Base-by-base conservation (phyloP, 2,113 vertebrate genomes). In the Climacteris rufus region DNA sequence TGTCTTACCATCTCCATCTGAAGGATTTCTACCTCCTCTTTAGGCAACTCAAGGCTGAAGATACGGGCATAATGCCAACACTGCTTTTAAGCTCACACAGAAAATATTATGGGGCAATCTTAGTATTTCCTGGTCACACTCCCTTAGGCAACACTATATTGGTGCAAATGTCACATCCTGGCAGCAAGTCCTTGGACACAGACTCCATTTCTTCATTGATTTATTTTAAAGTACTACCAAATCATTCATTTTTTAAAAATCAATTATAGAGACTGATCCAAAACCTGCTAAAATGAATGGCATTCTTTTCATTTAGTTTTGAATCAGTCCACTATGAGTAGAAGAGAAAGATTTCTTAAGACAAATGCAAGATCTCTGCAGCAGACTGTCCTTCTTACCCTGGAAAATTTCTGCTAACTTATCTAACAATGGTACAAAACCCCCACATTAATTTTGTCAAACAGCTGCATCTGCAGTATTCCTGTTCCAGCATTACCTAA, bases 71-170 rank as follows among this genome's bases (percentile, higher is more conserved):
- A 71, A 94, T 20, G 83, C 96, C 94, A 96, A 70, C 33, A 94
- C 61, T 87, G 75, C 94, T 96, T 96, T 96, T 96, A 94, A 83
- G 56, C 85, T 90, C 72, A 86, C 44, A 87, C 28, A 76, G 83
- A 94, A 95, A 96, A 96, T 87, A 94, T 89, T 93, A 93, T 18
- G 37, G 90, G 37, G 60, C 68, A 84, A 92, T 89, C 90, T 89
- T 78, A 83, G 68, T 50, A 92, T 84, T 95, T 96, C 93, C 94
- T 96, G 88, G 80, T 93, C 92, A 87, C 79, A 35, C 56, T 89
- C 76, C 85, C 24, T 81, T 53, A 78, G 64, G 64, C 85, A 86
- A 86, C 83, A 90, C 76, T 89, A 33, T 25, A 75, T 37, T 61
- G 23, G 93, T 57, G 81, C 61, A 91, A 97, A 84, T 89, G 77